Conservation (phyloP, 2,797 vertebrate species). For the Euphonia xanthogaster region DNA sequence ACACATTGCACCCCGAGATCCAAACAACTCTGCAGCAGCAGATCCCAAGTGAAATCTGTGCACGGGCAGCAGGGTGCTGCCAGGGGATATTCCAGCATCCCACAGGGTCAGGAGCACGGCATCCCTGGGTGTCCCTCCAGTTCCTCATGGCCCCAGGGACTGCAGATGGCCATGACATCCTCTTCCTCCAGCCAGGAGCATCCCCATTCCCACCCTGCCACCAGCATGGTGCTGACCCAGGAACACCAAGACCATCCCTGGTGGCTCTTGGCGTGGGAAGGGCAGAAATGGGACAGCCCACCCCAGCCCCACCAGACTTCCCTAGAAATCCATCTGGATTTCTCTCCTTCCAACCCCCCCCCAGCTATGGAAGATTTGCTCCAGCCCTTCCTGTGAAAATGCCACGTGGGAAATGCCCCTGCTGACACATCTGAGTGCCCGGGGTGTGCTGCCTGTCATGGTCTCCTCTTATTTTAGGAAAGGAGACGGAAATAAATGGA, state of each 20-base stretch:
- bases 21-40: neutral
- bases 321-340: neutral
- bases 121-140: neutral
- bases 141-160: accelerated
- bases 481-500: slow-evolving; percentile 61
- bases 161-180: neutral
- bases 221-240: neutral
- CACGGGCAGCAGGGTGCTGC: accelerated
- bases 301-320: neutral
- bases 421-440: neutral
- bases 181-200: neutral
- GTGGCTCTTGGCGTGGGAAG: accelerated
- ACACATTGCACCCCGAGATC: accelerated
- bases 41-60: accelerated
- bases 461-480: neutral
- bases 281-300: neutral
- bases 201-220: neutral
- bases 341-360: neutral
- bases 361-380: accelerated
- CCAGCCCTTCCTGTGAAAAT: neutral
- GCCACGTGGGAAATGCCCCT: neutral
- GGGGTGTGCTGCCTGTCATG: neutral
- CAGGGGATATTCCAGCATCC: neutral
- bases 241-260: neutral
- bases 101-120: accelerated